Evolutionary conservation across 2,888 invertebrate species (phyloP).

Genomic region (Zeuzera pyrina): DNA sequence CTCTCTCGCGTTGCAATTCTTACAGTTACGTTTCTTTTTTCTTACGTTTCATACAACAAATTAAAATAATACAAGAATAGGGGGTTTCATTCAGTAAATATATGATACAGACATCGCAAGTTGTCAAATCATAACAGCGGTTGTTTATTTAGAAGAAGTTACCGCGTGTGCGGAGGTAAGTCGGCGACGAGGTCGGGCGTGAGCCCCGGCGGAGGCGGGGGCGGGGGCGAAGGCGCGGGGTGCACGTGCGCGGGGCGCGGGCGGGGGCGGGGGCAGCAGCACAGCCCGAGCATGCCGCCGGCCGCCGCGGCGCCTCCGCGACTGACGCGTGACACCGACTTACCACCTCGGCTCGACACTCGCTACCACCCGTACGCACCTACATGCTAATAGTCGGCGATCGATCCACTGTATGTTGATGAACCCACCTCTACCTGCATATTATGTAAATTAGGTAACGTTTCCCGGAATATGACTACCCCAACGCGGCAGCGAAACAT

Average conservation of each 20-base stretch:
- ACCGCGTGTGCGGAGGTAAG: constrained; percentile 56
- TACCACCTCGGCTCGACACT: not conserved
- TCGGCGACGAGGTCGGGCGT: constrained; percentile 52
- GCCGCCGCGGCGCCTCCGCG: constrained; percentile 51
- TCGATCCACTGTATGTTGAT: constrained; percentile 48
- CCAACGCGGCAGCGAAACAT: no score
- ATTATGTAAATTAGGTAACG: constrained; percentile 44
- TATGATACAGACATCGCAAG: no score
- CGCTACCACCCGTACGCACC: constrained; percentile 15
- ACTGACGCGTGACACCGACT: constrained; percentile 41
- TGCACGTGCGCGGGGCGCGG: constrained; percentile 26
- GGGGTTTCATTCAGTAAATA: no score
- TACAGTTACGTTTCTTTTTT: no score
- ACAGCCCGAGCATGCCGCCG: constrained; percentile 50
- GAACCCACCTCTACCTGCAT: constrained; percentile 47
- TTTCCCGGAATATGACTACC: constrained; percentile 25
- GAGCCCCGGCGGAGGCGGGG: constrained; percentile 15
- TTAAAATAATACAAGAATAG: no score
- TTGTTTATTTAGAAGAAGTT: no score
- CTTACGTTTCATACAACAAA: no score
- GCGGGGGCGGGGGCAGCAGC: constrained; percentile 44
- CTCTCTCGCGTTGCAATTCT: no score
- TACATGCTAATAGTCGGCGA: constrained; percentile 23
- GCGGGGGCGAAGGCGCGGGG: constrained; percentile 17
- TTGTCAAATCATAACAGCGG: no score